These are phyloP conservation scores for Podiceps cristatus DNA, from an alignment of 2,113 vertebrate species.

Conservation along the genomic window DNA sequence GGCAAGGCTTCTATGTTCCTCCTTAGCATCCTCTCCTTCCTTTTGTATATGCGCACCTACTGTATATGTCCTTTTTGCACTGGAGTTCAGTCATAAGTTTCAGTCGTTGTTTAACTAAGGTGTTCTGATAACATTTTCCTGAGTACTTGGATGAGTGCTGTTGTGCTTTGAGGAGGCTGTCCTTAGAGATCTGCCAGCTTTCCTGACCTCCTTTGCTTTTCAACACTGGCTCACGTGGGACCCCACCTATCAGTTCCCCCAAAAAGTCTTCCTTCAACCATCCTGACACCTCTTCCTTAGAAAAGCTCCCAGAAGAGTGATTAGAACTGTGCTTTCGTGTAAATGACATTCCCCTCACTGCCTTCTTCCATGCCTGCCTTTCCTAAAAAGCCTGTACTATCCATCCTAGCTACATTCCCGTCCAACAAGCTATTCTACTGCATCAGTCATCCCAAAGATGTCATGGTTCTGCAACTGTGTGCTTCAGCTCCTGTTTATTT, in stretches of 20 bases:
- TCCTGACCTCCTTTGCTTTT: neutral
- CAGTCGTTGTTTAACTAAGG: neutral
- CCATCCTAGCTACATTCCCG: neutral
- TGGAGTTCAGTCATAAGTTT: neutral
- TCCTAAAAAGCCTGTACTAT: neutral
- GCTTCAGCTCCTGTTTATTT: neutral
- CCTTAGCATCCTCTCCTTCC: neutral
- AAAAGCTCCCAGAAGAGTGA: neutral
- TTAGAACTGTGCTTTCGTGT: neutral
- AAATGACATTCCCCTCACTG: neutral
- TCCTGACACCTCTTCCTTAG: neutral
- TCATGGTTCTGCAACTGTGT: neutral
- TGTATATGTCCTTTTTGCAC: neutral
- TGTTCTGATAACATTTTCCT: neutral
- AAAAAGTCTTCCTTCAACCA: neutral
- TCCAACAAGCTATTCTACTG: neutral
- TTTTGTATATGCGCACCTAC: neutral
- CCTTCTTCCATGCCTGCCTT: neutral
- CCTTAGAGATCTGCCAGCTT: neutral
- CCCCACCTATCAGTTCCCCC: neutral
- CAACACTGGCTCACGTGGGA: neutral
- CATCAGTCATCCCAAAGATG: neutral
- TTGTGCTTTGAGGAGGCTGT: neutral
- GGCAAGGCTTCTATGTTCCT: neutral
- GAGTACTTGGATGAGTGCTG: neutral